phyloP scores from a whole-genome alignment of 64 coral and sea anemone species.

The Actinia equina region DNA sequence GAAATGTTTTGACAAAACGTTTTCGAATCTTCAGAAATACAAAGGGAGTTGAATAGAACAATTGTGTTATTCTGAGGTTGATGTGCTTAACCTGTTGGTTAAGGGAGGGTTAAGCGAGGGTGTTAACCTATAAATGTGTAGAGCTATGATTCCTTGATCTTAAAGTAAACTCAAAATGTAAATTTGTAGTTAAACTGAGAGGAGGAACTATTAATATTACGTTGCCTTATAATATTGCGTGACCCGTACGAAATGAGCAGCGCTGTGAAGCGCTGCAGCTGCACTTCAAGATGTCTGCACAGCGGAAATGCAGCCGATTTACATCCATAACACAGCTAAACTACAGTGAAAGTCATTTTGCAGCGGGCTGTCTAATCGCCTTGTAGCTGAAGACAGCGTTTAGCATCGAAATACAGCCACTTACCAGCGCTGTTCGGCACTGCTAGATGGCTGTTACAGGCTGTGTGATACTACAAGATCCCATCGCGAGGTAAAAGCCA shows the following conservation, averaged over 20 bases:
- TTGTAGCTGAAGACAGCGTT: background rate
- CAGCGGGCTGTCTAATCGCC: slow-evolving; percentile 1
- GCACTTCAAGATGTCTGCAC: background rate
- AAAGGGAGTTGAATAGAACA: too few relatives aligned
- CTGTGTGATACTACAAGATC: background rate
- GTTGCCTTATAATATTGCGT: too few relatives aligned
- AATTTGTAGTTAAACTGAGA: too few relatives aligned
- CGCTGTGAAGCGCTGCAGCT: background rate
- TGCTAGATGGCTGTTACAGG: background rate
- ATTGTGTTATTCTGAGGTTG: too few relatives aligned
- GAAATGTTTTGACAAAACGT: too few relatives aligned
- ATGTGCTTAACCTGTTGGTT: too few relatives aligned
- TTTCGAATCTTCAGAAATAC: too few relatives aligned
- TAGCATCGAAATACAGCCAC: slow-evolving; percentile 1
- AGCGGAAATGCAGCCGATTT: background rate
- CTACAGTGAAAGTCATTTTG: slow-evolving; percentile 9
- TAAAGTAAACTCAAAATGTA: too few relatives aligned
- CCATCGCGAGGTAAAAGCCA: background rate
- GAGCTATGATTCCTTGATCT: too few relatives aligned
- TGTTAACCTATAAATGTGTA: too few relatives aligned
- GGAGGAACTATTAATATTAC: too few relatives aligned
- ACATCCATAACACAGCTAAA: background rate
- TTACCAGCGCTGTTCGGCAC: background rate
- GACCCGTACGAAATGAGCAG: background rate
- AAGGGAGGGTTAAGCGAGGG: too few relatives aligned